Base-by-base conservation (phyloP, 1,140 invertebrate species). In the Stegodyphus dumicola region DNA sequence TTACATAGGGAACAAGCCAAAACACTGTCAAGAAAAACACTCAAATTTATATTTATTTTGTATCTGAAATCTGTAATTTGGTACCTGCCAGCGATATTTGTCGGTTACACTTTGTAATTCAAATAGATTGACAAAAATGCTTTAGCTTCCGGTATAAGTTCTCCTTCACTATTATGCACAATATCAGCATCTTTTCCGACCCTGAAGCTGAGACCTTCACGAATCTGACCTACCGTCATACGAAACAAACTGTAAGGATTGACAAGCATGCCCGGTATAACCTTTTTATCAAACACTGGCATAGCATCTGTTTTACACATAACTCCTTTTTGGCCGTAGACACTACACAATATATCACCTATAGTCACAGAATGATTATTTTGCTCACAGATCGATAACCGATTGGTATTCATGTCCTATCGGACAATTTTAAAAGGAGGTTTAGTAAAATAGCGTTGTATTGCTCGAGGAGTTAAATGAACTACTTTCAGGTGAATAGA, bases 221-320 rank as follows among this genome's bases (percentile, higher is more conserved):
- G n/a, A 66, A 74, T 74, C 53, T 83, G 70, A n/a, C 56, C 79
- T 1, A 49, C 17, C 13, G 79, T 74, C 70, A 74, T 74, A 2
- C 70, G 79, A 53, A 81, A 81, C 15, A 74, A 65, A 52, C 79
- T 13, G 18, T 74, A 81, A 2, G 79, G 70, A 81, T 74, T 81
- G 0, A 81, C 70, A 6, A 81, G 15, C 15, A 81, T 18, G 18
- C 65, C 70, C 4, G 70, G 69, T 53, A 6, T 10, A 5, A 71
- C 9, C 0, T 3, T 33, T n/a, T 65, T 70, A 13, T 81, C 56
- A 7, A 81, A 74, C 9, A 65, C 2, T 0, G 70, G 70, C 10
- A 81, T 3, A 6, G n/a, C 5, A 6, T 81, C 48, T 9, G 74
- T 15, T 15, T 53, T 17, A 7, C 70, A 33, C 15, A 81, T 33